Conservation (phyloP, 1,140 invertebrate genomes). For the Radopholus similis region DNA sequence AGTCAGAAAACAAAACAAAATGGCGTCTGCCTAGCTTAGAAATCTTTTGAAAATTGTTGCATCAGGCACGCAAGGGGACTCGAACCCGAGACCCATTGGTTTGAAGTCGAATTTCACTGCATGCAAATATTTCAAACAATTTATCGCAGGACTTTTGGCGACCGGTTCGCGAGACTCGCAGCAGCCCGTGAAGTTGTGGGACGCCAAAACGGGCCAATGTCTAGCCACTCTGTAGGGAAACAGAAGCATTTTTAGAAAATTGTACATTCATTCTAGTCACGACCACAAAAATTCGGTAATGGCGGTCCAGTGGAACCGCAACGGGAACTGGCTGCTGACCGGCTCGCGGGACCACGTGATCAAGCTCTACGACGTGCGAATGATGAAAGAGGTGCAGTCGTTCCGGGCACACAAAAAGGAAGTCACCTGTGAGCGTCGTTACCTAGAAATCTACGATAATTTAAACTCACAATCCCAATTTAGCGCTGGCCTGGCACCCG, state of each 20-base stretch:
- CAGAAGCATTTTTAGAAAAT: constrained; percentile 35
- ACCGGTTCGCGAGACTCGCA: constrained; percentile 99
- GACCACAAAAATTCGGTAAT: constrained; percentile 98
- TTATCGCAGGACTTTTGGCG: constrained; percentile 81
- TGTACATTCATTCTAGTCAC: constrained; percentile 69
- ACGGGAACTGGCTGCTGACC: constrained; percentile 99
- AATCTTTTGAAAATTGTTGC: background rate
- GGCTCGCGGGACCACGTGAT: constrained; percentile 90
- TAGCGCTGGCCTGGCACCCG: constrained; percentile 88
- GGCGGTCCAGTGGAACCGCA: constrained; percentile 97
- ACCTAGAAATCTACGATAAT: constrained; percentile 80
- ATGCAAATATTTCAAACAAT: background rate
- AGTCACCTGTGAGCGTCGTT: constrained; percentile 72
- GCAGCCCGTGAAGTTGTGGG: constrained; percentile 98
- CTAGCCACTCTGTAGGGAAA: constrained; percentile 68
- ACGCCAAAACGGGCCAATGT: constrained; percentile 84
- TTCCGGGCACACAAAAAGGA: constrained; percentile 98
- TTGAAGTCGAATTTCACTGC: background rate
- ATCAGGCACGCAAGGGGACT: too few species aligned
- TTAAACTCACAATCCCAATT: constrained; percentile 60
- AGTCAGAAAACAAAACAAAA: background rate
- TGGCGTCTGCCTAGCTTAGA: too few species aligned
- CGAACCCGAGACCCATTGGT: too few species aligned
- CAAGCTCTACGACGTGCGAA: constrained; percentile 93
- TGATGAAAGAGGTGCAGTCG: constrained; percentile 81